Evolutionary conservation across 64 coral and sea anemone genomes (phyloP), one percentile per base, ranked within the genome.

Genomic region (Cladopsammia gracilis): DNA sequence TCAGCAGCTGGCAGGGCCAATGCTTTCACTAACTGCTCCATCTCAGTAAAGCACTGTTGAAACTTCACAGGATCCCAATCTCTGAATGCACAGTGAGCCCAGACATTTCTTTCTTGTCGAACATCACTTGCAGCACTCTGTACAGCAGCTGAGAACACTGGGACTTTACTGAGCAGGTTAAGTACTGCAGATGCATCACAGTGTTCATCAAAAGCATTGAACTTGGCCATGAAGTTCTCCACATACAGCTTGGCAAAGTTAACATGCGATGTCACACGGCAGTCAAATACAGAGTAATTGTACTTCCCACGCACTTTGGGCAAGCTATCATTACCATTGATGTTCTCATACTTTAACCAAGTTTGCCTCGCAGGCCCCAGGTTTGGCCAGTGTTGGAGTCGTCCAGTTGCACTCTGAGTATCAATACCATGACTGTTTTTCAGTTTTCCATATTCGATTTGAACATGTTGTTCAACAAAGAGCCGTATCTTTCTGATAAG

Each of bases 171-270:
- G 15, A 88, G 67, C 20, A 88, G 69, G 58, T 0, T 73, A 0
- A 88, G 48, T 4, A 88, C 19, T 54, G 53, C 85, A 2, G 85
- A 88, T 16, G 65, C 54, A 89, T 89, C 87, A 45, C 87, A 89
- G 66, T 70, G 66, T 23, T 77, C 87, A 58, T 76, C 56, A 64
- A 89, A 78, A 24, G 52, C 61, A 18, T 6, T 62, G 19, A 78
- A 77, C 53, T 89, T 77, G 14, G 87, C 87, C 87, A 89, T 89
- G 23, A 57, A 58, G 52, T 24, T 52, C 52, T 89, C 70, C 20
- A 89, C 10, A 61, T 23, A 89, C 48, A 89, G 45, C 72, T 89
- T 89, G 23, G 87, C 71, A 89, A 90, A 90, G 25, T 90, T 75
- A 49, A 79, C 61, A 70, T 90, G 70, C 0, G 88, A 90, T 10